A percentile compares a stretch with the other conserved stretches of the same genome.
Evolutionary conservation across 1,140 invertebrate species (phyloP).

Genomic region (Drosophila triauraria): DNA sequence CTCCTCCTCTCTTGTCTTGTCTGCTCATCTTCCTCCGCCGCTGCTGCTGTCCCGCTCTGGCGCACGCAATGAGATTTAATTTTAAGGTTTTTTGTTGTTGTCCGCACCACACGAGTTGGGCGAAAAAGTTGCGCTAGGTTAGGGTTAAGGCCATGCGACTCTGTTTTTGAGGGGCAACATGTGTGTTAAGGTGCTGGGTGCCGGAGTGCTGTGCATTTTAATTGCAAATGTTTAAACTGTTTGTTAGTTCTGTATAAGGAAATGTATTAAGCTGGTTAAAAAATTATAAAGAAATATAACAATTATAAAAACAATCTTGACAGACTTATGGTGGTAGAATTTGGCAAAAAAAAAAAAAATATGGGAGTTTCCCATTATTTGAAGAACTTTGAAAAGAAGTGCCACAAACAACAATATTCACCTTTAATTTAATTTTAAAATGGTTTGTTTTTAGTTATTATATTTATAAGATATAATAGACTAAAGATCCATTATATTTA

Average conservation of each 20-base stretch:
- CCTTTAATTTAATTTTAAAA: background rate
- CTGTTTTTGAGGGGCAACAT: constrained; percentile 23
- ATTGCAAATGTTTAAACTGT: background rate
- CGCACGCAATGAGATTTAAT: constrained; percentile 6
- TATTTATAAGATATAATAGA: no score
- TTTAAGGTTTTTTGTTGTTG: constrained; percentile 14
- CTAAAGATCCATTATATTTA: no score
- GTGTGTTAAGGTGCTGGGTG: constrained; percentile 30
- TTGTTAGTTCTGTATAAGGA: background rate
- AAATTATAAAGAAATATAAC: background rate
- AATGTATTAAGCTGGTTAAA: background rate
- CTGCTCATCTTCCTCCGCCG: background rate
- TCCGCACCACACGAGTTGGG: constrained; percentile 36
- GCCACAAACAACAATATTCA: background rate
- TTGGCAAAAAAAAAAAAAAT: background rate
- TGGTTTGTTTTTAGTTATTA: no score
- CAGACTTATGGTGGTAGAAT: background rate
- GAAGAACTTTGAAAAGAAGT: background rate
- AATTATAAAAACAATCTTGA: no score
- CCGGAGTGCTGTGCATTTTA: background rate
- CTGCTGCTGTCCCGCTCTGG: constrained; percentile 17
- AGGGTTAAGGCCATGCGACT: constrained; percentile 74
- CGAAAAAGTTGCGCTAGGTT: constrained; percentile 68
- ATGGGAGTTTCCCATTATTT: background rate
- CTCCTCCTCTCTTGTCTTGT: background rate